Base-by-base conservation (phyloP, 2,797 vertebrate genomes). In the Microctenopoma steveboyesi region DNA sequence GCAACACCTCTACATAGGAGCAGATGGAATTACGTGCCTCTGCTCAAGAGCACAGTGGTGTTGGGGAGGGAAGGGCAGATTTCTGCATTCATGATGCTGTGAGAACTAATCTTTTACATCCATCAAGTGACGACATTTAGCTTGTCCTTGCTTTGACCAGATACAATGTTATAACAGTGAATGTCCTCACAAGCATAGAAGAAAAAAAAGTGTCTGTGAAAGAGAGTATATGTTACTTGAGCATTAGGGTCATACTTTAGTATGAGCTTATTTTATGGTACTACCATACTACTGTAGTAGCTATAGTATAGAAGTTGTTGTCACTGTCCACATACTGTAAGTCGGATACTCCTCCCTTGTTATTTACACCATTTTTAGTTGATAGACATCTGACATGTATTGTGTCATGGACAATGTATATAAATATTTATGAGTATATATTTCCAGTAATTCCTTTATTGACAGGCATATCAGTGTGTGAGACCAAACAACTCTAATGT, bases 371-470 rank as follows among this genome's bases (percentile, higher is more conserved):
- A 69, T 5, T 8, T 12, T 14, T 28, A 68, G 27, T 7, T 64
- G 4, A 14, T 15, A 50, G 22, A 48, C n/a, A n/a, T 27, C 12
- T 37, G 2, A 50, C 42, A 60, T 11, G 16, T 51, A 30, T 51
- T 56, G 46, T 64, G 27, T 55, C 35, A 66, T 30, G 16, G 4
- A 50, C 16, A 59, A 27, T 14, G 52, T 37, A 6, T 0, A 1
- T 4, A 27, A 5, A 33, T 64, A 66, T 81, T 45, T 60, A 63
- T 28, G 10, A 10, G 11, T 28, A 8, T 39, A 55, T 48, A 33
- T 57, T 51, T 57, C 30, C 40, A 62, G 22, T 51, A 47, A 64
- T 59, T 71, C 27, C 55, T 72, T 71, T 37, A 79, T 63, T 74
- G 54, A 79, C 42, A 49, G 51, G 5, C 27, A 57, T 62, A 15